Evolutionary conservation across 2,797 vertebrate species (phyloP).

Genomic region (Falco naumanni): DNA sequence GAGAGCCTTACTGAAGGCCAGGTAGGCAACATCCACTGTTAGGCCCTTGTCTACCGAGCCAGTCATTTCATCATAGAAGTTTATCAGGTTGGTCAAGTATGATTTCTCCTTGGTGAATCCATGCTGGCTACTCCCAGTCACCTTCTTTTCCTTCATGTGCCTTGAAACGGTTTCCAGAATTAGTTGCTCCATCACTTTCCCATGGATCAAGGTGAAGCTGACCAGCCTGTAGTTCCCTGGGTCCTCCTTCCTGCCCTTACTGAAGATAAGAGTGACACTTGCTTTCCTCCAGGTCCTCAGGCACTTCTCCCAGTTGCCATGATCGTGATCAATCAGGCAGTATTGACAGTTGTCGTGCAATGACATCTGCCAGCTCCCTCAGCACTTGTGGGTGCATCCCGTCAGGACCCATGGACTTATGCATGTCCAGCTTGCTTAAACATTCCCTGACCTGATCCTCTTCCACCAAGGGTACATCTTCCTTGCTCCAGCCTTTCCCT

Average conservation of each 20-base stretch:
- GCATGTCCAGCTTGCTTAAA: background rate
- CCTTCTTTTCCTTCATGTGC: no score
- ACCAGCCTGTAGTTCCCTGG: background rate
- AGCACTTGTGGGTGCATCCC: background rate
- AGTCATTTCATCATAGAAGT: no score
- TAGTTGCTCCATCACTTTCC: background rate
- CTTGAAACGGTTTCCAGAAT: no score
- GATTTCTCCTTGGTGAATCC: no score
- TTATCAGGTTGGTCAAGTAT: no score
- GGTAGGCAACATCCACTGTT: no score
- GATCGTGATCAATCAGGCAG: background rate
- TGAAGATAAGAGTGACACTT: background rate
- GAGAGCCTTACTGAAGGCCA: no score
- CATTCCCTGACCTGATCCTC: background rate
- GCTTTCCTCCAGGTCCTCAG: background rate
- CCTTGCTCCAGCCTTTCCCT: background rate
- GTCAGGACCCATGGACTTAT: background rate
- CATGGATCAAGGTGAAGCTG: background rate
- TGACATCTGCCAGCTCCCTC: background rate
- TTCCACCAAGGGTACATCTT: background rate
- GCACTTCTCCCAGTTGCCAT: no score
- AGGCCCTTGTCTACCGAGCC: no score
- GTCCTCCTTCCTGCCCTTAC: background rate
- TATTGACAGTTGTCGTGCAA: background rate
- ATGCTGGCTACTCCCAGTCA: no score